Evolutionary conservation across 2,888 invertebrate species (phyloP).

Genomic region (Pharmacophagus antenor): DNA sequence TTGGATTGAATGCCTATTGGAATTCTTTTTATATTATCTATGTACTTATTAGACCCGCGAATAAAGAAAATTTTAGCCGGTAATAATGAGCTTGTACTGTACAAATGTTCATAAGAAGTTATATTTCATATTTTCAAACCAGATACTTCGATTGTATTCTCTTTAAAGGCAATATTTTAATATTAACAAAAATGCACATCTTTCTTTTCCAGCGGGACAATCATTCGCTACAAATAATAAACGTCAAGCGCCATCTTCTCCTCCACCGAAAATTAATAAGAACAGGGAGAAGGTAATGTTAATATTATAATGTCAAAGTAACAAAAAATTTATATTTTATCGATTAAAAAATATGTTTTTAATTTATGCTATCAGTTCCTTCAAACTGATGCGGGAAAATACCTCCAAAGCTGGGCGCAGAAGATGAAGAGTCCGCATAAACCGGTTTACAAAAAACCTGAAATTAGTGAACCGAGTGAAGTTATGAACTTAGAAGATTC

Average conservation of each 20-base stretch:
- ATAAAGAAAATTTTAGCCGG: too few species aligned
- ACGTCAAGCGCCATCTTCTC: conserved; percentile 63
- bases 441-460: conserved; percentile 33
- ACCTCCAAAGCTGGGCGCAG: conserved; percentile 83
- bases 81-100: too few species aligned
- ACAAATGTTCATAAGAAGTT: too few species aligned
- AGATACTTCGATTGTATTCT: too few species aligned
- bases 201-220: conserved; percentile 56
- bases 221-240: conserved; percentile 61
- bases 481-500: conserved; percentile 67
- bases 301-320: not conserved
- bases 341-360: not conserved
- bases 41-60: too few species aligned
- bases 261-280: conserved; percentile 62
- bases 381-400: conserved; percentile 75
- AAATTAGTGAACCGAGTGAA: conserved; percentile 46
- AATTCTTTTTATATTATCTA: too few species aligned
- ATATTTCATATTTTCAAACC: too few species aligned
- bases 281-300: conserved; percentile 66
- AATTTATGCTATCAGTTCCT: conserved; percentile 55
- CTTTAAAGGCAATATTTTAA: too few species aligned
- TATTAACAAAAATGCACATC: too few species aligned
- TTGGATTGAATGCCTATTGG: too few species aligned
- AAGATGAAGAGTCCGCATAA: conserved; percentile 67
- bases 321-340: not conserved